These are phyloP conservation scores for Acheta domesticus DNA, from an alignment of 2,888 invertebrate species.

Conservation along the genomic window DNA sequence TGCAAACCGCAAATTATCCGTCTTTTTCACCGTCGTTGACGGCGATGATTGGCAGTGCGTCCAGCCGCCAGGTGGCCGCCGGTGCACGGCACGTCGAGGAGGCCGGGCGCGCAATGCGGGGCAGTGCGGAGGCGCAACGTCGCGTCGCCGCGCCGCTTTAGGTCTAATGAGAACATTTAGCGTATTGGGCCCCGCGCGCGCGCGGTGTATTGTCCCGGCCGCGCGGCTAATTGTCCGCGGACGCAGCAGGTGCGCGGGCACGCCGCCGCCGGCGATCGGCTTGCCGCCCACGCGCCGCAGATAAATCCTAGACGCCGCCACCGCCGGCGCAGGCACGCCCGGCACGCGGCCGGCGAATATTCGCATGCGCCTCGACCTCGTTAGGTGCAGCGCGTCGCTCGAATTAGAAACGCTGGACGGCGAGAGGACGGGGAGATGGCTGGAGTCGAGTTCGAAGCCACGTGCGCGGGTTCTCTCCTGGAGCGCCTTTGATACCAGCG, in stretches of 20 bases:
- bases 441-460: too few species aligned
- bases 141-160: neutral
- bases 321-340: neutral
- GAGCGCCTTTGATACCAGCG: too few species aligned
- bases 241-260: neutral
- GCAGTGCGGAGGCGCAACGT: neutral
- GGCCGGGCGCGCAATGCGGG: neutral
- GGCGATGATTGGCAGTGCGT: too few species aligned
- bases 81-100: too few species aligned
- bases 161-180: constrained; percentile 9
- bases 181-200: neutral
- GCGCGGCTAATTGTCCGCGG: neutral
- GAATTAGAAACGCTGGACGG: neutral
- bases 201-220: neutral
- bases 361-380: too few species aligned
- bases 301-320: neutral
- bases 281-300: constrained; percentile 4
- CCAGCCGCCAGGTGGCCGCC: too few species aligned
- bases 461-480: too few species aligned
- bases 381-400: neutral
- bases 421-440: too few species aligned
- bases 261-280: neutral
- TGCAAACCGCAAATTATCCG: too few species aligned
- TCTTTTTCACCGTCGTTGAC: too few species aligned
- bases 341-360: neutral